Conservation (phyloP, 1,140 invertebrate genomes). For the Elysia chlorotica region DNA sequence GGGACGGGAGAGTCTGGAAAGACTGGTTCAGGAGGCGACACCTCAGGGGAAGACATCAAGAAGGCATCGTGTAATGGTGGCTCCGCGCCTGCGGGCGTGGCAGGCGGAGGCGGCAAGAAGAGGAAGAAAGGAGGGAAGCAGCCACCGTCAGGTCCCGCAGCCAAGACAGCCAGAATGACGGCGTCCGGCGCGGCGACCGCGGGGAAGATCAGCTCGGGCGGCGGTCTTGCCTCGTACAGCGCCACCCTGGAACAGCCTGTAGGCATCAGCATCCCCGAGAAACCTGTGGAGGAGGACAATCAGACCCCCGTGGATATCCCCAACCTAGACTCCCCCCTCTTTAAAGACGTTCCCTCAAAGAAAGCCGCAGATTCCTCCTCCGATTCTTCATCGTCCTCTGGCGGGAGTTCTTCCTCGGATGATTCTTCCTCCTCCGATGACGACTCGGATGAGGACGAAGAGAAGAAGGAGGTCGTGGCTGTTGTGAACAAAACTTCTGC, state of each 20-base stretch:
- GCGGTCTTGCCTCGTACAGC: background rate
- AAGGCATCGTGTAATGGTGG: background rate
- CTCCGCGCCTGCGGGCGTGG: too few species aligned
- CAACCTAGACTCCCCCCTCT: slow-evolving; percentile 19
- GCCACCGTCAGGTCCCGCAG: background rate
- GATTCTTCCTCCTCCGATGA: slow-evolving; percentile 14
- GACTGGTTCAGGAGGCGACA: slow-evolving; percentile 15
- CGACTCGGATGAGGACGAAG: slow-evolving; percentile 12
- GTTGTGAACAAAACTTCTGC: too few species aligned
- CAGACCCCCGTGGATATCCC: slow-evolving; percentile 2
- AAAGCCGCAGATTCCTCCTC: slow-evolving; percentile 10
- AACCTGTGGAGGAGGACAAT: slow-evolving; percentile 9
- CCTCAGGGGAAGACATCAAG: slow-evolving; percentile 19
- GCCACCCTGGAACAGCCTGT: background rate
- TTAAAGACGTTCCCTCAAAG: slow-evolving; percentile 23
- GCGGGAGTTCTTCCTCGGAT: slow-evolving; percentile 7
- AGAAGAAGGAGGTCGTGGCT: slow-evolving; percentile 20
- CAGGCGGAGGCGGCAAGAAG: background rate
- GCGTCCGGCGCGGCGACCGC: background rate
- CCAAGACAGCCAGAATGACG: background rate
- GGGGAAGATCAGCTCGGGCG: background rate
- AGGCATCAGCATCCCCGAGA: slow-evolving; percentile 20
- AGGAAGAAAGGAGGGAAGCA: background rate
- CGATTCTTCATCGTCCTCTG: slow-evolving; percentile 13
- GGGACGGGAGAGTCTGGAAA: background rate